Percentiles rank a stretch among this genome's conserved stretches.
Evolutionary conservation across 2,888 invertebrate species (phyloP).

Genomic region (Drosophila mimetica): DNA sequence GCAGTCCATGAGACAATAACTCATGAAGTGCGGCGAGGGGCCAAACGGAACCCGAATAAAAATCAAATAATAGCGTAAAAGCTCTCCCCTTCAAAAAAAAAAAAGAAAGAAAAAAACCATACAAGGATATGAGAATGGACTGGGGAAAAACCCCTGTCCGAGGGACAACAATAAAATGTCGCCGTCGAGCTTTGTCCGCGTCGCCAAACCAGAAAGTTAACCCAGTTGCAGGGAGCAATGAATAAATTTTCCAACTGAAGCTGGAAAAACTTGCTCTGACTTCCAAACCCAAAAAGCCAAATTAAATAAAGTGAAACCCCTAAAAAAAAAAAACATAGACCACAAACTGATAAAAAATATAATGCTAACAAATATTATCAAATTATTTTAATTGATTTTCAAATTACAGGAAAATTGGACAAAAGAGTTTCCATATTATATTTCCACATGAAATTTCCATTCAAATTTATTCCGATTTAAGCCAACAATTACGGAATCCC

Average conservation of each 20-base stretch:
- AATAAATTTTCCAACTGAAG: slow-evolving; percentile 66
- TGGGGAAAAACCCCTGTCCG: slow-evolving; percentile 1
- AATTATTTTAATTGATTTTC: slow-evolving; percentile 1
- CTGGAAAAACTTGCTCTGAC: slow-evolving; percentile 46
- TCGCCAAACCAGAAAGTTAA: slow-evolving; percentile 54
- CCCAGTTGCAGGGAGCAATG: slow-evolving; percentile 67
- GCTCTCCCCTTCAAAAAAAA: slow-evolving; percentile 11
- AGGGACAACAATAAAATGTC: slow-evolving; percentile 50
- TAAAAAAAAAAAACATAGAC: neutral
- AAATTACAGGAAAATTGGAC: no score
- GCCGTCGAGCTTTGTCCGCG: slow-evolving; percentile 36
- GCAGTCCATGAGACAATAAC: slow-evolving; percentile 73
- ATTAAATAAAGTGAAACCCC: slow-evolving; percentile 3
- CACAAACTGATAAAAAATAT: slow-evolving; percentile 11
- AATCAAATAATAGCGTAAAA: slow-evolving; percentile 73
- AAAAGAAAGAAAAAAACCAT: slow-evolving; percentile 5
- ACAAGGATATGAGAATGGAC: slow-evolving; percentile 2
- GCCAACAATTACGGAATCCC: slow-evolving; percentile 18
- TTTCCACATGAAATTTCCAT: neutral
- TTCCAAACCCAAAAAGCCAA: slow-evolving; percentile 35
- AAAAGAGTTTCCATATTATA: no score
- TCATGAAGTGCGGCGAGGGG: slow-evolving; percentile 47
- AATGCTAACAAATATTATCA: neutral
- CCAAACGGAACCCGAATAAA: slow-evolving; percentile 60
- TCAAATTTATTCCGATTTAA: slow-evolving; percentile 11